Evolutionary conservation across 1,140 invertebrate species (phyloP).

Genomic region (Homarus americanus): DNA sequence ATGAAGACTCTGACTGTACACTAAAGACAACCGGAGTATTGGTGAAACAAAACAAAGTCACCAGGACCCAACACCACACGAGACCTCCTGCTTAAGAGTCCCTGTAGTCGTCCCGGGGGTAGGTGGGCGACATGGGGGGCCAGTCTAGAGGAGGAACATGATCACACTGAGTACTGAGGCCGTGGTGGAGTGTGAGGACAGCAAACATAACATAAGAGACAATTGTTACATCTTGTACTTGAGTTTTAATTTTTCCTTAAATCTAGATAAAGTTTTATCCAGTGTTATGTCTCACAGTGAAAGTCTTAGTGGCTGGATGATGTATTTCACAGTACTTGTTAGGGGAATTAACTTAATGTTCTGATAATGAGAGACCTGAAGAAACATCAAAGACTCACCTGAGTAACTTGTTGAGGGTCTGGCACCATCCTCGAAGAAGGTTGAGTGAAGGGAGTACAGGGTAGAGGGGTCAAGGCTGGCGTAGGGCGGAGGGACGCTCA

Average conservation of each 20-base stretch:
- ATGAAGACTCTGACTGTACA: not conserved
- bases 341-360: no score
- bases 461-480: constrained; percentile 54
- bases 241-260: no score
- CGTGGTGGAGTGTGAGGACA: no score
- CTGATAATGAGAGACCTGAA: no score
- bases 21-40: not conserved
- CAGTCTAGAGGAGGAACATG: not conserved
- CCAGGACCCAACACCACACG: not conserved
- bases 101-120: not conserved
- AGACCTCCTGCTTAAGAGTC: not conserved
- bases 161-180: no score
- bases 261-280: no score
- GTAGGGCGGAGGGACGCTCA: constrained; percentile 36
- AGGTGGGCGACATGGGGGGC: not conserved
- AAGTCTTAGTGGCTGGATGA: no score
- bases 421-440: constrained; percentile 24
- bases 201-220: no score
- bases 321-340: no score
- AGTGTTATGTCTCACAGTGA: no score
- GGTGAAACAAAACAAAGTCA: not conserved
- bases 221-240: not conserved
- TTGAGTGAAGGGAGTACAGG: constrained; percentile 27
- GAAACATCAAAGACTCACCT: not conserved
- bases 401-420: constrained; percentile 8